phyloP scores from a whole-genome alignment of 1,140 invertebrate species.

The Drosophila melanica region DNA sequence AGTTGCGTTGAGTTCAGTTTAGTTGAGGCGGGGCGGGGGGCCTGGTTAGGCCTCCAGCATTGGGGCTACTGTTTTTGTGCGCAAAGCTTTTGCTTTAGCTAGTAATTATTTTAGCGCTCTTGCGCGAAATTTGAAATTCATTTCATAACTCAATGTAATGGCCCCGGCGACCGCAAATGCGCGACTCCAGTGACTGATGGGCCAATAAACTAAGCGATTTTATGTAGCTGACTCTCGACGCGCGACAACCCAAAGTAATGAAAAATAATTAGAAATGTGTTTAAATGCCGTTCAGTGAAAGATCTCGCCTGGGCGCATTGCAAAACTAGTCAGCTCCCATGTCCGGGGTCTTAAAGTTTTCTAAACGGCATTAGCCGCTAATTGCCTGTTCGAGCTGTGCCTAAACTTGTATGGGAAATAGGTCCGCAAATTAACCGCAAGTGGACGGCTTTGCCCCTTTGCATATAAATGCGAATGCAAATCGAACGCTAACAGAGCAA shows the following conservation, averaged over 20 bases:
- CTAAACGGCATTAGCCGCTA: slow-evolving; percentile 63
- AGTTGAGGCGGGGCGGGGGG: neutral
- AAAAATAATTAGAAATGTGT: slow-evolving; percentile 80
- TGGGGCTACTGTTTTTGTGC: slow-evolving; percentile 48
- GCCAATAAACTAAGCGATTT: slow-evolving; percentile 81
- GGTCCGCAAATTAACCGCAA: slow-evolving; percentile 41
- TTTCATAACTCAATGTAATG: slow-evolving; percentile 83
- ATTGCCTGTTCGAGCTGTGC: slow-evolving; percentile 62
- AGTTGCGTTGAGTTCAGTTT: neutral
- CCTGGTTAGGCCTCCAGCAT: neutral
- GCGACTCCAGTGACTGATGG: slow-evolving; percentile 74
- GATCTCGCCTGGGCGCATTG: slow-evolving; percentile 20
- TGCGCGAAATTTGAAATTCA: slow-evolving; percentile 81
- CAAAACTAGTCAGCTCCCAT: slow-evolving; percentile 13
- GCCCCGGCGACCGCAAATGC: slow-evolving; percentile 68
- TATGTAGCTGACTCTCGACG: slow-evolving; percentile 63
- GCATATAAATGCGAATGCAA: slow-evolving; percentile 38
- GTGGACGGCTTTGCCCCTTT: slow-evolving; percentile 16
- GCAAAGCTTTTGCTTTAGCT: slow-evolving; percentile 40
- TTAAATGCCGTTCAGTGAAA: slow-evolving; percentile 50
- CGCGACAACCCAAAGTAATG: slow-evolving; percentile 76
- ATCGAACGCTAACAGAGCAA: slow-evolving; percentile 27
- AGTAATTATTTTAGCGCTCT: slow-evolving; percentile 79
- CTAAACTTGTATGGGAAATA: slow-evolving; percentile 38
- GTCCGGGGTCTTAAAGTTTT: slow-evolving; percentile 43